Conservation (phyloP, 2,797 vertebrate genomes). For the Centropyge bicolor region DNA sequence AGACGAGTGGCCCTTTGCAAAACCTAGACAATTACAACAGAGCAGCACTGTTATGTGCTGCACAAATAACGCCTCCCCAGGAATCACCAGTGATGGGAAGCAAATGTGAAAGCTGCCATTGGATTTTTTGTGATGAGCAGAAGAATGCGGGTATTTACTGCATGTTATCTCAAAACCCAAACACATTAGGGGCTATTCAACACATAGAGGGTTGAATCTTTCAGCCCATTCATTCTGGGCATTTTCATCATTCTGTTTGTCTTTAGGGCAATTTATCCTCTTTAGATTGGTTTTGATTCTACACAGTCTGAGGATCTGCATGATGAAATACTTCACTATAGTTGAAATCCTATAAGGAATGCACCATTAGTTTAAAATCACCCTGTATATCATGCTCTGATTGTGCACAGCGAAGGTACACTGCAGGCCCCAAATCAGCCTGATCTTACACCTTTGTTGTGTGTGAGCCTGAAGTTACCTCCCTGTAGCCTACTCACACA, state of each 20-base stretch:
- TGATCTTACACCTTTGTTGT: conserved; percentile 54
- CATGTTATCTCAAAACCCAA: conserved; percentile 82
- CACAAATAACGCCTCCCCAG: conserved; percentile 80
- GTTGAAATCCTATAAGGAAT: conserved; percentile 70
- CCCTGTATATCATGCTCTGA: conserved; percentile 21
- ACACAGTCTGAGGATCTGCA: conserved; percentile 68
- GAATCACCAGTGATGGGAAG: conserved; percentile 79
- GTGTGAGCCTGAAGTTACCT: conserved; percentile 64
- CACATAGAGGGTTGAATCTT: conserved; percentile 73
- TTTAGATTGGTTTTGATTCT: conserved; percentile 77
- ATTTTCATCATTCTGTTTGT: conserved; percentile 79
- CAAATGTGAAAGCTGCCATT: conserved; percentile 82
- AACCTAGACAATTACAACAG: conserved; percentile 79
- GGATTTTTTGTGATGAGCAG: conserved; percentile 72
- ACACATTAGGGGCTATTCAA: conserved; percentile 84
- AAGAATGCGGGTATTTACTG: conserved; percentile 81
- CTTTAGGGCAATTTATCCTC: conserved; percentile 79
- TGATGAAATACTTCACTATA: conserved; percentile 80
- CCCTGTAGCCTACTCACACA: conserved; percentile 72
- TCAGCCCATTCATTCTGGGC: conserved; percentile 74
- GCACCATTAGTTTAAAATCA: conserved; percentile 65
- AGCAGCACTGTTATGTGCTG: conserved; percentile 72
- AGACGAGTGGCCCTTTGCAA: conserved; percentile 81
- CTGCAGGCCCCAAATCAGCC: conserved; percentile 43
- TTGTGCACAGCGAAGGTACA: conserved; percentile 46